These are phyloP conservation scores for Melipona quadrifasciata DNA, from an alignment of 1,140 invertebrate genomes.

Conservation along the genomic window DNA sequence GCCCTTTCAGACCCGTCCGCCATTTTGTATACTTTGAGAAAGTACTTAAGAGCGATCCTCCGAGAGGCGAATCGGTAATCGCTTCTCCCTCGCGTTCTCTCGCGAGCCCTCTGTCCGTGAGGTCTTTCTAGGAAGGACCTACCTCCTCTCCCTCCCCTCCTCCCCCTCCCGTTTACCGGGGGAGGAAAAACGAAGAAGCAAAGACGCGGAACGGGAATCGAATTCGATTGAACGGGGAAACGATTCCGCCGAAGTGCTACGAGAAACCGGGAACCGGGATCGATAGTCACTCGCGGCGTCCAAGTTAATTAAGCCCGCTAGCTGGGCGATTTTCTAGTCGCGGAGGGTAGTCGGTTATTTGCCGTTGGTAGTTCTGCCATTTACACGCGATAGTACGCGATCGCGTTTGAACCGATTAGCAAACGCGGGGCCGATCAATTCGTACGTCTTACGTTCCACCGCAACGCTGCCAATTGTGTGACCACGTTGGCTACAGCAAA, in stretches of 20 bases:
- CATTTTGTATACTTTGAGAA: constrained; percentile 8
- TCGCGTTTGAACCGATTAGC: constrained; percentile 3
- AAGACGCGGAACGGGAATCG: neutral
- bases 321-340: neutral
- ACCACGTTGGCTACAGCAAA: neutral
- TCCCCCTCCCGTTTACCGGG: too few species aligned
- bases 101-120: neutral
- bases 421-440: neutral
- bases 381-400: neutral
- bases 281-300: neutral
- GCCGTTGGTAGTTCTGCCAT: neutral
- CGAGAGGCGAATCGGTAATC: neutral
- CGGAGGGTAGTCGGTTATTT: neutral
- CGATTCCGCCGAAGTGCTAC: neutral
- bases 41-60: neutral
- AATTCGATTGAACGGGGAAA: neutral
- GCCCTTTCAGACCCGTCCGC: neutral
- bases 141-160: too few species aligned
- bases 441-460: neutral
- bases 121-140: neutral
- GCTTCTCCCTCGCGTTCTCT: neutral
- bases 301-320: constrained; percentile 22
- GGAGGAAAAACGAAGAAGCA: neutral
- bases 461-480: neutral
- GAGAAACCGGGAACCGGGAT: neutral